These are phyloP conservation scores for Drosophila mulleri DNA, from an alignment of 2,888 invertebrate genomes.

Conservation along the genomic window DNA sequence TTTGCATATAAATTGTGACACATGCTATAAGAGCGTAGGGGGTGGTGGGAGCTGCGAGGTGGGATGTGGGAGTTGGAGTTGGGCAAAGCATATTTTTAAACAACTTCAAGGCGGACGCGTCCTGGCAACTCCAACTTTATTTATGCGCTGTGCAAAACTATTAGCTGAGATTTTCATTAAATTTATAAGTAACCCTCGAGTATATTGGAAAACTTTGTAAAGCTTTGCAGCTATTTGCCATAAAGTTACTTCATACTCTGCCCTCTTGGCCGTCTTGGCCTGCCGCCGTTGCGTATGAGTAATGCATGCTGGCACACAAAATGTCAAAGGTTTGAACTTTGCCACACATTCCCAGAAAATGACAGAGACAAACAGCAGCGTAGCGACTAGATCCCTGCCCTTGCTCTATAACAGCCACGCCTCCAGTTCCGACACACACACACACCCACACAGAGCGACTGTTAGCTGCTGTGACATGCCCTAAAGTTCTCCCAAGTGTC, in stretches of 20 bases:
- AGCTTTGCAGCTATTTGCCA: slow-evolving; percentile 49
- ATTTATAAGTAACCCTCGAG: slow-evolving; percentile 63
- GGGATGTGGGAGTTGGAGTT: no score
- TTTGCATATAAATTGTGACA: slow-evolving; percentile 81
- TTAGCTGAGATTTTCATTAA: slow-evolving; percentile 78
- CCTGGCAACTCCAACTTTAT: slow-evolving; percentile 49
- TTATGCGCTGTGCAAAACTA: slow-evolving; percentile 72
- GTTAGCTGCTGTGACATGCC: slow-evolving; percentile 70
- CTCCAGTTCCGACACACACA: slow-evolving; percentile 17
- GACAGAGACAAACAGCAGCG: slow-evolving; percentile 64
- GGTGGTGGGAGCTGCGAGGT: no score
- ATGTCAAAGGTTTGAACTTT: slow-evolving; percentile 80
- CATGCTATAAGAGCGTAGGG: slow-evolving; percentile 33
- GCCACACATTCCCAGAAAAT: slow-evolving; percentile 62
- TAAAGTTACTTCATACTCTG: slow-evolving; percentile 59
- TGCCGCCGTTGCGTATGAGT: slow-evolving; percentile 73
- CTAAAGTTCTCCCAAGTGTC: slow-evolving; percentile 79
- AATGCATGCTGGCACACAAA: slow-evolving; percentile 73
- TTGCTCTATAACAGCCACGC: slow-evolving; percentile 33
- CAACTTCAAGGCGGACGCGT: slow-evolving; percentile 16
- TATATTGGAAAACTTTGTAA: slow-evolving; percentile 70
- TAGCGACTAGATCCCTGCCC: slow-evolving; percentile 9
- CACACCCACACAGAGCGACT: slow-evolving; percentile 11
- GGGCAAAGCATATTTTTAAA: slow-evolving; percentile 38
- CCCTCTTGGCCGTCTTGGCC: neutral